Evolutionary conservation across 2,797 vertebrate genomes (phyloP).

Genomic region (Loris lydekkerianus): DNA sequence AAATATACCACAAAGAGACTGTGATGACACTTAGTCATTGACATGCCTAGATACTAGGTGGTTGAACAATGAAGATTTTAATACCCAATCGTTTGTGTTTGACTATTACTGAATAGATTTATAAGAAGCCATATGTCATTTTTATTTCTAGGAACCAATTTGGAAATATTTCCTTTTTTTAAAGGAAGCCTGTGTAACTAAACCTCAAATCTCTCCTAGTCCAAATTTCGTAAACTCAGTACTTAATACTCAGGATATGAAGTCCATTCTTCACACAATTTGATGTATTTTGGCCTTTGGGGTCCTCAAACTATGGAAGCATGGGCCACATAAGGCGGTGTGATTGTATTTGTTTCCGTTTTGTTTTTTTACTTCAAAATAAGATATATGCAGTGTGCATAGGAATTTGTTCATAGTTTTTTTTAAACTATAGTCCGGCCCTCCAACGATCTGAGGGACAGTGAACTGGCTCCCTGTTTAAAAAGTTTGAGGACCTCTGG

Average conservation of each 20-base stretch:
- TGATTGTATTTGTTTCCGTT: too few species aligned
- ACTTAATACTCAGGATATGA: slow-evolving; percentile 39
- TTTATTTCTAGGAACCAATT: slow-evolving; percentile 11
- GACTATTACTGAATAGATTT: slow-evolving; percentile 33
- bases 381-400: too few species aligned
- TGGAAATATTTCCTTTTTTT: background rate
- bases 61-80: slow-evolving; percentile 51
- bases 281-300: background rate
- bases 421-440: too few species aligned
- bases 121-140: background rate
- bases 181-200: slow-evolving; percentile 37
- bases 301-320: too few species aligned
- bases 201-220: slow-evolving; percentile 30
- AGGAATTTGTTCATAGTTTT: too few species aligned
- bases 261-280: background rate
- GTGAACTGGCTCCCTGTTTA: too few species aligned
- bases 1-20: slow-evolving; percentile 35
- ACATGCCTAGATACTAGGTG: background rate
- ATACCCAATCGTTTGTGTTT: slow-evolving; percentile 16
- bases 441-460: too few species aligned
- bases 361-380: too few species aligned
- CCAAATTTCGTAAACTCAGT: slow-evolving; percentile 32
- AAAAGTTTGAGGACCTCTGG: too few species aligned
- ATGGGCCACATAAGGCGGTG: too few species aligned
- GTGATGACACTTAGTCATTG: background rate